phyloP scores from a whole-genome alignment of 2,113 vertebrate species.

The Melanostigma gelatinosum region DNA sequence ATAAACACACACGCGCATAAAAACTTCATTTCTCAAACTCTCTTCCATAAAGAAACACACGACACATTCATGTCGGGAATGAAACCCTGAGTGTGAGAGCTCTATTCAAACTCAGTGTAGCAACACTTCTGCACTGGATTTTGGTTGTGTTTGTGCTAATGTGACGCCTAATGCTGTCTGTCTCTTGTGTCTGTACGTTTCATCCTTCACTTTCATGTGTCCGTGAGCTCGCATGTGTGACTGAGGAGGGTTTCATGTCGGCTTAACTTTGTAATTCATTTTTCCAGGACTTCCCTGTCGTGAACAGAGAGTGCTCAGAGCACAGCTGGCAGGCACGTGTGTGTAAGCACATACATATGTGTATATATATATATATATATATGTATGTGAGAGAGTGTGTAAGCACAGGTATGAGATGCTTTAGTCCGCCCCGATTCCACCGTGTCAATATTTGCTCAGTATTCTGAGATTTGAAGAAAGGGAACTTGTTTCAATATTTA shows the following conservation, averaged over 20 bases:
- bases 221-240: slow-evolving; percentile 32
- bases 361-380: neutral
- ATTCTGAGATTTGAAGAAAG: slow-evolving; percentile 81
- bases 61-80: slow-evolving; percentile 47
- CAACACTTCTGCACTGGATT: slow-evolving; percentile 1
- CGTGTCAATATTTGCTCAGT: slow-evolving; percentile 81
- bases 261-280: slow-evolving; percentile 66
- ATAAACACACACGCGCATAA: slow-evolving; percentile 53
- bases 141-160: slow-evolving; percentile 1
- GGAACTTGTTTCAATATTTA: slow-evolving; percentile 84
- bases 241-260: slow-evolving; percentile 45
- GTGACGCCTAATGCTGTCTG: slow-evolving; percentile 6
- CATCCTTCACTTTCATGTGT: slow-evolving; percentile 41
- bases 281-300: slow-evolving; percentile 66
- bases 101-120: slow-evolving; percentile 29
- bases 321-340: slow-evolving; percentile 34
- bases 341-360: neutral
- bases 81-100: slow-evolving; percentile 40
- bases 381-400: slow-evolving; percentile 24
- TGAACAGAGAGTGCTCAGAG: slow-evolving; percentile 77
- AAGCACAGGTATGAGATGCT: slow-evolving; percentile 71
- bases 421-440: slow-evolving; percentile 61
- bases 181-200: slow-evolving; percentile 12
- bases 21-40: slow-evolving; percentile 53
- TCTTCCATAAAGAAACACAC: slow-evolving; percentile 44